Percentiles rank a stretch among this genome's conserved stretches.
Conservation (phyloP, 2,797 vertebrate genomes). For the Cyprinella venusta region DNA sequence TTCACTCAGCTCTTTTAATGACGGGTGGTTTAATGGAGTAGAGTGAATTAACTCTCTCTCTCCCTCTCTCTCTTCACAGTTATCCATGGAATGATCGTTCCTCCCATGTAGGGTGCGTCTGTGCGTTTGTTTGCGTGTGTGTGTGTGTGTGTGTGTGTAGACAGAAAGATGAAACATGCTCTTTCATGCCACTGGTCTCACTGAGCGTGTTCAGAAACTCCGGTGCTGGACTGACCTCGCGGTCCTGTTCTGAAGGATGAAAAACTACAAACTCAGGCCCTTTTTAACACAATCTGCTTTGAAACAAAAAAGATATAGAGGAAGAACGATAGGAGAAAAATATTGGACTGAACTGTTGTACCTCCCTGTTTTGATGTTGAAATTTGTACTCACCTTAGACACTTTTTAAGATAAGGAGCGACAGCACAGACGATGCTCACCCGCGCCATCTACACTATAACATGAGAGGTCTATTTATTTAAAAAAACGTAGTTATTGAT, state of each 20-base stretch:
- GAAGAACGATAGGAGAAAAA: constrained; percentile 59
- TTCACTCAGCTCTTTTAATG: constrained; percentile 18
- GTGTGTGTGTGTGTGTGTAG: constrained; percentile 67
- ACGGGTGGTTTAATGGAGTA: constrained; percentile 31
- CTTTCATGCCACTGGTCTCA: constrained; percentile 41
- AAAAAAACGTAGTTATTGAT: constrained; percentile 56
- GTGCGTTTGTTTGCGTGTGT: constrained; percentile 47
- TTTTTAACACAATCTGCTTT: constrained; percentile 88
- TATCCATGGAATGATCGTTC: constrained; percentile 90
- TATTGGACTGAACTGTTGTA: constrained; percentile 66
- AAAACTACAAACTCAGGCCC: constrained; percentile 96
- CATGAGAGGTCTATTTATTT: constrained; percentile 73
- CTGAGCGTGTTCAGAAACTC: constrained; percentile 76
- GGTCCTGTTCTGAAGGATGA: constrained; percentile 79
- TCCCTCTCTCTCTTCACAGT: constrained; percentile 71
- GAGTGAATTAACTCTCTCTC: constrained; percentile 40
- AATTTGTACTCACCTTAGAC: constrained; percentile 86
- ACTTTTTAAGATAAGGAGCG: constrained; percentile 83
- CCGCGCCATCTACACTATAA: constrained; percentile 60
- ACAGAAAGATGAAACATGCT: constrained; percentile 26
- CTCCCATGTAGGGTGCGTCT: constrained; percentile 82
- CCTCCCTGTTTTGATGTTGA: constrained; percentile 69
- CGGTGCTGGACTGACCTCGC: constrained; percentile 74
- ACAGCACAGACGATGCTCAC: constrained; percentile 73
- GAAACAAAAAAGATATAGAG: constrained; percentile 57